These are phyloP conservation scores for Arctopsyche grandis DNA, from an alignment of 1,140 invertebrate genomes.

Conservation along the genomic window DNA sequence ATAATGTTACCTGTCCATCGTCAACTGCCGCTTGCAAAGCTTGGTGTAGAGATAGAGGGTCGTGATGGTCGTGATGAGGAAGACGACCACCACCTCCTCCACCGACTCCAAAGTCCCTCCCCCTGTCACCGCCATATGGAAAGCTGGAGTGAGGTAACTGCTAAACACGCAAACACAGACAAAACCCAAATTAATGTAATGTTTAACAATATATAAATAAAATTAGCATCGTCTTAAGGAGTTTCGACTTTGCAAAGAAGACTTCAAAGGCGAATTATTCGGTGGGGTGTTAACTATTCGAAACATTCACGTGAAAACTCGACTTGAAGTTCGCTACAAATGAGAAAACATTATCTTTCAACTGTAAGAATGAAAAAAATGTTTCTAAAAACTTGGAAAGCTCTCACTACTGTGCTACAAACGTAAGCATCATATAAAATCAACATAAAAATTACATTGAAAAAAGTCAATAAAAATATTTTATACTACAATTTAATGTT, in stretches of 20 bases:
- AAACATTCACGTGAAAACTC: slow-evolving; percentile 26
- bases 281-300: slow-evolving; percentile 2
- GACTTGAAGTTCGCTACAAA: background rate
- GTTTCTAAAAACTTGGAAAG: too few relatives aligned
- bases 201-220: background rate
- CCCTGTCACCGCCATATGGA: slow-evolving; percentile 60
- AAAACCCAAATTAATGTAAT: slow-evolving; percentile 44
- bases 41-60: slow-evolving; percentile 73
- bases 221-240: background rate
- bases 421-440: too few relatives aligned
- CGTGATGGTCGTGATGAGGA: slow-evolving; percentile 64
- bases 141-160: slow-evolving; percentile 69
- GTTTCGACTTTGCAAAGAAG: background rate
- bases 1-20: slow-evolving; percentile 57
- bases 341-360: background rate
- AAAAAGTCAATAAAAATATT: too few relatives aligned
- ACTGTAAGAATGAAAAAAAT: too few relatives aligned
- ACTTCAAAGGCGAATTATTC: background rate
- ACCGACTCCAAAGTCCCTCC: slow-evolving; percentile 59
- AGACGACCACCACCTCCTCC: slow-evolving; percentile 59
- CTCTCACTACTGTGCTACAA: too few relatives aligned
- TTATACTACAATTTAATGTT: too few relatives aligned
- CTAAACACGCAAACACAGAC: slow-evolving; percentile 58
- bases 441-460: too few relatives aligned
- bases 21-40: slow-evolving; percentile 77